Conservation (phyloP, 2,113 vertebrate species). For the Brachyistius frenatus region DNA sequence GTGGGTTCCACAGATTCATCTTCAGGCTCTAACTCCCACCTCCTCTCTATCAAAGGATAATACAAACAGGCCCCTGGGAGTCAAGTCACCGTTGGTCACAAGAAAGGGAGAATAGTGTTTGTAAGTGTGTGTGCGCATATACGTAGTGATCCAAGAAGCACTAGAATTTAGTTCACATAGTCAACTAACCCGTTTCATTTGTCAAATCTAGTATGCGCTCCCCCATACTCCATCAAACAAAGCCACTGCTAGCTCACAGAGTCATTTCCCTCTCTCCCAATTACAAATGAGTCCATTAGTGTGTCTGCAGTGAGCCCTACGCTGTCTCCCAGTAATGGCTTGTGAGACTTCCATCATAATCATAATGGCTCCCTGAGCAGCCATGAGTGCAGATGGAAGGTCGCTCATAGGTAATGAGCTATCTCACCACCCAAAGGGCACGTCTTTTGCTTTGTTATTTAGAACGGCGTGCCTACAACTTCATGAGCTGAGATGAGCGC, state of each 20-base stretch:
- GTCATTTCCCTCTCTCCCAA: slow-evolving; percentile 98
- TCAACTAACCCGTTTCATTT: slow-evolving; percentile 91
- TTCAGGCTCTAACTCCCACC: slow-evolving; percentile 1
- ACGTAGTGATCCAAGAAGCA: slow-evolving; percentile 68
- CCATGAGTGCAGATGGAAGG: slow-evolving; percentile 99
- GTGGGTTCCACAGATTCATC: slow-evolving; percentile 70
- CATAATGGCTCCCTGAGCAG: slow-evolving; percentile 98
- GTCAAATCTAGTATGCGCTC: slow-evolving; percentile 93
- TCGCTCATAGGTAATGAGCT: slow-evolving; percentile 99
- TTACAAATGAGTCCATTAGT: slow-evolving; percentile 99
- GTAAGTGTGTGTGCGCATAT: neutral
- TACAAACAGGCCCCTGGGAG: slow-evolving; percentile 25
- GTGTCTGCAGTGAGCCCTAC: slow-evolving; percentile 96
- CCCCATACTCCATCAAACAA: slow-evolving; percentile 92
- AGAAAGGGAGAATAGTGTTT: slow-evolving; percentile 33
- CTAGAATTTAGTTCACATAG: slow-evolving; percentile 86
- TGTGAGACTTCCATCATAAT: slow-evolving; percentile 99
- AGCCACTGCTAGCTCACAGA: slow-evolving; percentile 90
- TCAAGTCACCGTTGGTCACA: slow-evolving; percentile 82
- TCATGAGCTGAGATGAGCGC: slow-evolving; percentile 18
- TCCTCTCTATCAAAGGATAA: slow-evolving; percentile 44
- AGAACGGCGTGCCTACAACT: slow-evolving; percentile 78
- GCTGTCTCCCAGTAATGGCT: slow-evolving; percentile 98
- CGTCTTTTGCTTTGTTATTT: slow-evolving; percentile 96
- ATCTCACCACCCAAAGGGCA: slow-evolving; percentile 98